A percentile compares a stretch with the other conserved stretches of the same genome.
Evolutionary conservation across 1,140 invertebrate species (phyloP).

Genomic region (Lepidurus couesii): DNA sequence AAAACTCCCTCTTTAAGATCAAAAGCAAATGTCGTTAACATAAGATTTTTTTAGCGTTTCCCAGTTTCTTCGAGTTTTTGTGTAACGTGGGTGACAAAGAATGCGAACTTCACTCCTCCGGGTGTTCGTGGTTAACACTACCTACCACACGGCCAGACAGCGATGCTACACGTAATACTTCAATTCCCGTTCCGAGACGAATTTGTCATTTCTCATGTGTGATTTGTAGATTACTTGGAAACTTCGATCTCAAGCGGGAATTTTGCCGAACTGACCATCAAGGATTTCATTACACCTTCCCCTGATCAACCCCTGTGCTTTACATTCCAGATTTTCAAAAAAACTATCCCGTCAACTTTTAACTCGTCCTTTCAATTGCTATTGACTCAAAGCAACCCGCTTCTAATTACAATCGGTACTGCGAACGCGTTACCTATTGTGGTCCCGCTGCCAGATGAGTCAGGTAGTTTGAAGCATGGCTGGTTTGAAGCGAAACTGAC

Average conservation of each 20-base stretch:
- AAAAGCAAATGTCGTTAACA: too few relatives aligned
- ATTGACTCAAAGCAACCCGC: neutral
- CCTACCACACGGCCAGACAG: neutral
- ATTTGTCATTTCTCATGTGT: neutral
- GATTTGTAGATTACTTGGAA: neutral
- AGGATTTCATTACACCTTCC: neutral
- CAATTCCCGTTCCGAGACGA: neutral
- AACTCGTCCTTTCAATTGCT: neutral
- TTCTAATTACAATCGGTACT: neutral
- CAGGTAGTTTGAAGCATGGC: neutral
- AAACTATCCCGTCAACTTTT: neutral
- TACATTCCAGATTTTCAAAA: neutral
- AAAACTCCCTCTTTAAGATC: too few relatives aligned
- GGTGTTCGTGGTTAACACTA: neutral
- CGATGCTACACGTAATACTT: neutral
- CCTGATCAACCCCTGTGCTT: neutral
- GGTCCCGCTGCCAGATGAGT: neutral
- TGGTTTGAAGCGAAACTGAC: neutral
- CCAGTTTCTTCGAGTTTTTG: too few relatives aligned
- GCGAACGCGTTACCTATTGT: neutral
- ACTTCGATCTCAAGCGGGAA: neutral
- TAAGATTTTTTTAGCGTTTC: too few relatives aligned
- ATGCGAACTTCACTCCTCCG: neutral
- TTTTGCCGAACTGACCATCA: neutral
- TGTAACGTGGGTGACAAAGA: neutral